Conservation (phyloP, 2,797 vertebrate species). For the Coregonus suidteri region DNA sequence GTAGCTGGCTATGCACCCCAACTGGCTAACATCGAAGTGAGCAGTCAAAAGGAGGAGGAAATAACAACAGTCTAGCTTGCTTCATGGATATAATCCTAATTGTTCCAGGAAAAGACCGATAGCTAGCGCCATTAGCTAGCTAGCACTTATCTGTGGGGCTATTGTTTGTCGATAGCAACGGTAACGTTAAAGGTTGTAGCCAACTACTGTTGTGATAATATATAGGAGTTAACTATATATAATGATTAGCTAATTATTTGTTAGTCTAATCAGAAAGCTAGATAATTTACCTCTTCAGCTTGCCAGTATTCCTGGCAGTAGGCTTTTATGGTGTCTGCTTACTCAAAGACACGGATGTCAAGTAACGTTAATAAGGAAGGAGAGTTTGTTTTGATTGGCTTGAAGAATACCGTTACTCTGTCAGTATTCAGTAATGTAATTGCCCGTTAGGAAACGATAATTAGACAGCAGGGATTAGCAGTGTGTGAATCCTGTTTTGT, state of each 20-base stretch:
- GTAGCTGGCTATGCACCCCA: not conserved
- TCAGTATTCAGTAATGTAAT: no score
- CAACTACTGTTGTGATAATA: no score
- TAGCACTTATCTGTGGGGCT: not conserved
- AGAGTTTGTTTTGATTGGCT: not conserved
- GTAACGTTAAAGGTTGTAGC: no score
- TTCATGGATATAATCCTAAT: not conserved
- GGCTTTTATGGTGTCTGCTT: not conserved
- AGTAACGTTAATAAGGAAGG: not conserved
- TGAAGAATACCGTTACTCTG: no score
- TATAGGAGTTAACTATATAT: no score
- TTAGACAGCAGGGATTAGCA: constrained; percentile 51
- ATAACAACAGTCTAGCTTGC: not conserved
- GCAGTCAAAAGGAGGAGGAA: not conserved
- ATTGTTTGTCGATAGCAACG: no score
- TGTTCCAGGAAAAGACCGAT: not conserved
- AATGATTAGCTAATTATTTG: not conserved
- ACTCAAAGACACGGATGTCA: not conserved
- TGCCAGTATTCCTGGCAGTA: not conserved
- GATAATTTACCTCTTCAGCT: not conserved
- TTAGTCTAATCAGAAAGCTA: not conserved
- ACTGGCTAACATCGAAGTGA: not conserved
- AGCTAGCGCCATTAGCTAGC: not conserved
- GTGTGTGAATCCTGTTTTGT: constrained; percentile 3
- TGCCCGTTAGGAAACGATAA: no score